Evolutionary conservation across 2,797 vertebrate genomes (phyloP).

Genomic region (Megalops cyprinoides): DNA sequence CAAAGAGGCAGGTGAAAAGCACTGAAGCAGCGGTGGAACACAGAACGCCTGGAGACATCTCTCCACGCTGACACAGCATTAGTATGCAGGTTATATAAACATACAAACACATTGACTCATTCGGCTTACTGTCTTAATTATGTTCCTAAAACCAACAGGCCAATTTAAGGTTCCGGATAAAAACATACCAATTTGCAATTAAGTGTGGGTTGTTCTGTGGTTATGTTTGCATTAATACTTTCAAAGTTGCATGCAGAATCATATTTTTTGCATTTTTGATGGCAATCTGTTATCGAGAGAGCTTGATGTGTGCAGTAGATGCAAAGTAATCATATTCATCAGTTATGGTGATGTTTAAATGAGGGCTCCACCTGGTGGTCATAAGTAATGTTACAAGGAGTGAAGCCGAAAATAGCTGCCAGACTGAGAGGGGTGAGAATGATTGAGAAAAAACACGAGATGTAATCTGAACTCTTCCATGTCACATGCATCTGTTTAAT

Average conservation of each 20-base stretch:
- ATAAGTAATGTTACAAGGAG: neutral
- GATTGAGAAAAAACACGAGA: neutral
- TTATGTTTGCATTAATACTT: neutral
- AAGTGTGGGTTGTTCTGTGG: neutral
- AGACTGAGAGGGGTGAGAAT: neutral
- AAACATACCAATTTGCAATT: neutral
- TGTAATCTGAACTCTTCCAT: constrained; percentile 5
- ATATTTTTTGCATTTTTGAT: no score
- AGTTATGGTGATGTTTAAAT: constrained; percentile 1
- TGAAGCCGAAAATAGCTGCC: neutral
- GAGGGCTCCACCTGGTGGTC: constrained; percentile 8
- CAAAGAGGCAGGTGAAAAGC: constrained; percentile 24
- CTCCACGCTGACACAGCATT: constrained; percentile 12
- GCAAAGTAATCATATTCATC: neutral
- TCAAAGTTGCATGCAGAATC: no score
- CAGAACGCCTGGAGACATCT: constrained; percentile 1
- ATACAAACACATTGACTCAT: constrained; percentile 6
- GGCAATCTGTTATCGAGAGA: no score
- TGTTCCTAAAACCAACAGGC: neutral
- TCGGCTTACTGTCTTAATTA: neutral
- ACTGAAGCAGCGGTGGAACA: constrained; percentile 12
- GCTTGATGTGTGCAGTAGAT: no score
- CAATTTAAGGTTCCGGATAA: neutral
- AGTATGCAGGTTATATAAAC: neutral
- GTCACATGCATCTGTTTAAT: constrained; percentile 5